These are phyloP conservation scores for Eublepharis macularius DNA, from an alignment of 2,113 vertebrate species.

Conservation along the genomic window DNA sequence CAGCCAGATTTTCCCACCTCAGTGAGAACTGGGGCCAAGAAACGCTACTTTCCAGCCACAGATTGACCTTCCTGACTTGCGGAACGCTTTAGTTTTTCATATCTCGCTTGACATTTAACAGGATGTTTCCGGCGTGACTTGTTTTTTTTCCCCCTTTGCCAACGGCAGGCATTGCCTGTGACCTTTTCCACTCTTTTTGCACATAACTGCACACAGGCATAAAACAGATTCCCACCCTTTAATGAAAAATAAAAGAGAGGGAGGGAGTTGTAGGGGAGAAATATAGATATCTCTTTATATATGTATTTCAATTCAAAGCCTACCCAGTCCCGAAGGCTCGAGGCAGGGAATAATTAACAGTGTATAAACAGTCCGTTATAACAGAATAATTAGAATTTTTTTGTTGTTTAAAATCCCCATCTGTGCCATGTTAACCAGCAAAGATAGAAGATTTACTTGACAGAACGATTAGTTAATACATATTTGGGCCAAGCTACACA, in stretches of 20 bases:
- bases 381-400: background rate
- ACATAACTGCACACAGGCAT: background rate
- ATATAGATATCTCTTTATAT: background rate
- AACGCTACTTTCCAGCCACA: background rate
- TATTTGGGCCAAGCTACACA: too few relatives aligned
- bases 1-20: background rate
- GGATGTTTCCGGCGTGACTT: background rate
- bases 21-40: background rate
- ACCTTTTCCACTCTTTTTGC: slow-evolving; percentile 6
- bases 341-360: background rate
- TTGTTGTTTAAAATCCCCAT: background rate
- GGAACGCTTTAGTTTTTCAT: background rate
- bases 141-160: background rate
- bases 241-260: too few relatives aligned
- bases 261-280: background rate
- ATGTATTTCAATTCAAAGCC: background rate
- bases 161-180: background rate
- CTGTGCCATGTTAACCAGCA: background rate
- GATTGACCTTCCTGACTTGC: background rate
- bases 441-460: background rate
- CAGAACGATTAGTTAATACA: background rate
- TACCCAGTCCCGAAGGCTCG: background rate
- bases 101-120: slow-evolving; percentile 9
- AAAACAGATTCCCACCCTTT: background rate
- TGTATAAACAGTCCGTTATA: background rate